Evolutionary conservation across 2,888 invertebrate species (phyloP), one percentile per base, ranked within the genome.

Genomic region (Apamea crenata): DNA sequence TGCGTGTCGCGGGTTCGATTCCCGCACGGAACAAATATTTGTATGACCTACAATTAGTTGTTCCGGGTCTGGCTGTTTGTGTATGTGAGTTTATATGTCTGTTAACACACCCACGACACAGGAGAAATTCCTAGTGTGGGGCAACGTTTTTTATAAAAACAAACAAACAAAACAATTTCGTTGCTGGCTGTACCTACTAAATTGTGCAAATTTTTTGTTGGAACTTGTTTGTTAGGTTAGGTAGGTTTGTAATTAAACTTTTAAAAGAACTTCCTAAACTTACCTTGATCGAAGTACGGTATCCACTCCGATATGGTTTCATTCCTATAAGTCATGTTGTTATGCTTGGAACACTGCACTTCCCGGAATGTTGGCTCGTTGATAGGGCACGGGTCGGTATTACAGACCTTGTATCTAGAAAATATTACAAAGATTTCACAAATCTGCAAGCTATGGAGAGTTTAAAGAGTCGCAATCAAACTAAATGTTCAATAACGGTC

Each of bases 401-500:
- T 99, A 96, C 99, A 99, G 83, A 99, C 98, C 93, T 98, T 97
- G 94, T 98, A 98, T 85, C 98, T 95, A 94, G 84, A 91, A 94
- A 81, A 68, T 72, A 40, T 73, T 75, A 68, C 21, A 80, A 69
- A 44, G 14, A 29, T 61, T 85, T 74, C 65, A 56, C 3, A 56
- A 53, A 73, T 32, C 18, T 36, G 44, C 63, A 63, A n/a, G 36
- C 14, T 61, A 21, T 56, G 18, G 36, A 70, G 32, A 36, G 36
- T 71, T 61, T 71, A 71, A 61, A 40, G 12, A 63, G 18, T 21
- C n/a, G 63, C 40, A 21, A 63, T 71, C 4, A 63, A 40, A 71
- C 14, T 40, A 71, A 71, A 36, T 53, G 47, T 29, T 10, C 29
- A 53, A 77, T 25, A 76, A 68, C 29, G 29, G 59, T 44, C n/a